These are phyloP conservation scores for Plectrocnemia conspersa DNA, from an alignment of 1,140 invertebrate species.

Conservation along the genomic window DNA sequence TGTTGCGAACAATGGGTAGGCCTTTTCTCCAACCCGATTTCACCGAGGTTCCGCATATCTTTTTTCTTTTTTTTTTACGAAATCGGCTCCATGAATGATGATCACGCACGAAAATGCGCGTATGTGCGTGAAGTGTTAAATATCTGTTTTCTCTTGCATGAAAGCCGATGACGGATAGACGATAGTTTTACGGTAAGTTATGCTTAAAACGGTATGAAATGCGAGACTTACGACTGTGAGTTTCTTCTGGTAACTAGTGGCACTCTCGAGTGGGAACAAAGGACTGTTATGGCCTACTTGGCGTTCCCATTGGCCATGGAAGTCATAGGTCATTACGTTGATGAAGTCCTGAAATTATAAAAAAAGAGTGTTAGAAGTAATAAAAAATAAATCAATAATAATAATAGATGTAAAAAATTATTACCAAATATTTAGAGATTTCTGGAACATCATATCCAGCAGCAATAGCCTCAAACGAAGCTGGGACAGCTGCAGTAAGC, in stretches of 20 bases:
- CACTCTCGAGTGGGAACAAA: constrained; percentile 80
- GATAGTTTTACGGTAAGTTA: too few relatives aligned
- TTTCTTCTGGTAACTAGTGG: constrained; percentile 86
- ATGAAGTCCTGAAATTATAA: constrained; percentile 67
- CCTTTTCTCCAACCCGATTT: too few relatives aligned
- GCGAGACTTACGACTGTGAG: constrained; percentile 74
- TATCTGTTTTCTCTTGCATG: too few relatives aligned
- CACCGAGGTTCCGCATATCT: too few relatives aligned
- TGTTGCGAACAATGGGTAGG: too few relatives aligned
- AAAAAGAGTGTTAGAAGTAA: constrained; percentile 2
- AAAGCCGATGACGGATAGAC: too few relatives aligned
- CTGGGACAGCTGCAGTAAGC: constrained; percentile 85
- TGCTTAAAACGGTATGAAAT: too few relatives aligned
- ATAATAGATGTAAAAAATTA: constrained; percentile 11
- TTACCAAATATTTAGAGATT: constrained; percentile 81
- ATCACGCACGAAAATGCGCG: too few relatives aligned
- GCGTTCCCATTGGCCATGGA: constrained; percentile 90
- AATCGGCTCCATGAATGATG: too few relatives aligned
- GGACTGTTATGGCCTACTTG: constrained; percentile 91
- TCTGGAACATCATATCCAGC: constrained; percentile 92
- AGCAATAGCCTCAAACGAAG: constrained; percentile 87
- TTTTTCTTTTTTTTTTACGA: too few relatives aligned
- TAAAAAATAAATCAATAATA: neutral
- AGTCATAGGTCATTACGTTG: constrained; percentile 94
- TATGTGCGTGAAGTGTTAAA: too few relatives aligned